phyloP scores from a whole-genome alignment of 2,888 invertebrate genomes.

The Sialis fuliginosa region DNA sequence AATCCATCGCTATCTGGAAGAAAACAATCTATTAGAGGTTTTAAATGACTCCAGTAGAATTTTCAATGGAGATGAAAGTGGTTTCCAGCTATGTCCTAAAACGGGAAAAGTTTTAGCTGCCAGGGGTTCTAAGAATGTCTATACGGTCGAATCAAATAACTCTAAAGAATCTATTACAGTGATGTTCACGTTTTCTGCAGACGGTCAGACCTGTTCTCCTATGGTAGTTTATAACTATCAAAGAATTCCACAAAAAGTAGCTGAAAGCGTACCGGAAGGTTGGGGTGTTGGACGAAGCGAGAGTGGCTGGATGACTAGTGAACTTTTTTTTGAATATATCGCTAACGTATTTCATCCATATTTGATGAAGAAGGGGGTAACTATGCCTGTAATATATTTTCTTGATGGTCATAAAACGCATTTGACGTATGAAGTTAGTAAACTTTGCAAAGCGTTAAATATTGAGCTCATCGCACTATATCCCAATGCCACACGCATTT shows the following conservation, averaged over 20 bases:
- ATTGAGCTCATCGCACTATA: too few species aligned
- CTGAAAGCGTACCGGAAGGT: slow-evolving; percentile 10
- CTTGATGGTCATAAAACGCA: slow-evolving; percentile 11
- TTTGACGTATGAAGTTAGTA: neutral
- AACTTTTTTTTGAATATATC: slow-evolving; percentile 16
- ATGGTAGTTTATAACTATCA: slow-evolving; percentile 14
- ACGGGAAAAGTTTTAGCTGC: slow-evolving; percentile 11
- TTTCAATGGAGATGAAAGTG: too few species aligned
- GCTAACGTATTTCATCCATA: slow-evolving; percentile 13
- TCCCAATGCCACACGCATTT: too few species aligned
- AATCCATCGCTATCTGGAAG: too few species aligned
- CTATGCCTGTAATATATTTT: slow-evolving; percentile 15
- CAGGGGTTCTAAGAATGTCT: slow-evolving; percentile 14
- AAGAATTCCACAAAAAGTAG: slow-evolving; percentile 13
- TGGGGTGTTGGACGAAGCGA: slow-evolving; percentile 16
- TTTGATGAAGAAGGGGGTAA: slow-evolving; percentile 11
- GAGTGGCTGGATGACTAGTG: slow-evolving; percentile 17
- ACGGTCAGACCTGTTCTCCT: slow-evolving; percentile 11
- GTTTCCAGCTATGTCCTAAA: slow-evolving; percentile 14
- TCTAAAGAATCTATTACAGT: slow-evolving; percentile 14
- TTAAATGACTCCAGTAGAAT: too few species aligned
- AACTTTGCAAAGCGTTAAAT: neutral
- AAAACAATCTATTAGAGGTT: too few species aligned
- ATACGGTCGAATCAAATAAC: slow-evolving; percentile 11
- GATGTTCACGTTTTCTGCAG: slow-evolving; percentile 14